Evolutionary conservation across 2,888 invertebrate genomes (phyloP).

Genomic region (Pseudanteris insignis): DNA sequence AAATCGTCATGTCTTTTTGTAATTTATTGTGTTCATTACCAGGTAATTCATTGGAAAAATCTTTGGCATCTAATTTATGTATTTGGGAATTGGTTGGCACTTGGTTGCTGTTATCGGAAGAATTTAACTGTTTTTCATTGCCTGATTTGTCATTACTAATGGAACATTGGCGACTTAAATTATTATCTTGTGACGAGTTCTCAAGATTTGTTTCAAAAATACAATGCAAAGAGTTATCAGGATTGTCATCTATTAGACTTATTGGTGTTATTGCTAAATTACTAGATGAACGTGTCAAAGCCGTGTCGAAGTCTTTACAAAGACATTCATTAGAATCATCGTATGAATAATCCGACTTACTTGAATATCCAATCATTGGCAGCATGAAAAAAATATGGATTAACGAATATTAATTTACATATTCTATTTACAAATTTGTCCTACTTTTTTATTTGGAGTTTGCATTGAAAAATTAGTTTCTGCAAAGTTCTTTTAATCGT

Average conservation of each 20-base stretch:
- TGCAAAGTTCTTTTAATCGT: too few species aligned
- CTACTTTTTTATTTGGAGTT: too few species aligned
- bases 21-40: too few species aligned
- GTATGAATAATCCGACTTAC: constrained; percentile 62
- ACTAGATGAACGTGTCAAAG: constrained; percentile 70
- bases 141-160: constrained; percentile 52
- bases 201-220: constrained; percentile 33
- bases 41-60: constrained; percentile 9
- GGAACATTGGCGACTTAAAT: constrained; percentile 29
- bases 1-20: too few species aligned
- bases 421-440: too few species aligned
- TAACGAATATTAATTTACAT: too few species aligned
- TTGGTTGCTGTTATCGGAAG: constrained; percentile 57
- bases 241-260: constrained; percentile 59
- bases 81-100: constrained; percentile 65
- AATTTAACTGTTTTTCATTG: constrained; percentile 57
- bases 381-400: constrained; percentile 46
- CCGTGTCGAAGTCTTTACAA: constrained; percentile 59
- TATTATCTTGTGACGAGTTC: constrained; percentile 29
- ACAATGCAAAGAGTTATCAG: constrained; percentile 25
- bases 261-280: constrained; percentile 69
- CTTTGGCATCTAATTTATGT: constrained; percentile 70
- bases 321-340: constrained; percentile 58
- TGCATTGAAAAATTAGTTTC: too few species aligned
- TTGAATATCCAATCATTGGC: constrained; percentile 52